These are phyloP conservation scores for Rousettus leschenaultii DNA, from an alignment of 2,113 vertebrate species.

Conservation along the genomic window DNA sequence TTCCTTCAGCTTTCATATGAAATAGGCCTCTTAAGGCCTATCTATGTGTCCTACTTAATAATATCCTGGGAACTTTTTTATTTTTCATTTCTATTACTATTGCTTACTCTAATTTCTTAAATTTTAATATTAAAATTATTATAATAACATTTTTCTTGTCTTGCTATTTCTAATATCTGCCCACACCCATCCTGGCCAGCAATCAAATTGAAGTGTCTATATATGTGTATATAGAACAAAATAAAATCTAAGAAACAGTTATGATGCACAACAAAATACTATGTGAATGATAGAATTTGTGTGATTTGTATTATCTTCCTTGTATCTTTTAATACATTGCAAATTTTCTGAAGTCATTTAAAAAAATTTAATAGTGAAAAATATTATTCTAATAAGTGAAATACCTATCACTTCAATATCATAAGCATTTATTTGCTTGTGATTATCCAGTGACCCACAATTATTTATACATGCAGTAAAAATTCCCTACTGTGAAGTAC, in stretches of 20 bases:
- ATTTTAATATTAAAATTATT: neutral
- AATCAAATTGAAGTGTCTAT: neutral
- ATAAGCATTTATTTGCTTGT: neutral
- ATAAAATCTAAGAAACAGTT: neutral
- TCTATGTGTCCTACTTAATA: neutral
- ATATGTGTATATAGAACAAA: neutral
- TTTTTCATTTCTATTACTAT: neutral
- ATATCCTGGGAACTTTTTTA: neutral
- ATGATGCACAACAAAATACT: neutral
- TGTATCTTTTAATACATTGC: neutral
- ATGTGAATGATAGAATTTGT: neutral
- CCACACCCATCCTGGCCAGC: neutral
- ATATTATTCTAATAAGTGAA: neutral
- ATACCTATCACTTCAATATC: neutral
- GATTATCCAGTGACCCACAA: neutral
- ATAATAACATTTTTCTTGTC: neutral
- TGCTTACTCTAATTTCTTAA: neutral
- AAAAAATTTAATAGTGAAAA: neutral
- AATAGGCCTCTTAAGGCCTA: neutral
- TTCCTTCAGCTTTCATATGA: neutral
- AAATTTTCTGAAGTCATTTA: neutral
- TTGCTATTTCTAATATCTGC: neutral
- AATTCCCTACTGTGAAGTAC: neutral
- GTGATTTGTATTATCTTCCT: neutral
- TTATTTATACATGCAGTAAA: neutral